Evolutionary conservation across 37 sponge, comb jelly and placozoan species (phyloP), one percentile per base, ranked within the genome.

Genomic region (Geodia barretti): DNA sequence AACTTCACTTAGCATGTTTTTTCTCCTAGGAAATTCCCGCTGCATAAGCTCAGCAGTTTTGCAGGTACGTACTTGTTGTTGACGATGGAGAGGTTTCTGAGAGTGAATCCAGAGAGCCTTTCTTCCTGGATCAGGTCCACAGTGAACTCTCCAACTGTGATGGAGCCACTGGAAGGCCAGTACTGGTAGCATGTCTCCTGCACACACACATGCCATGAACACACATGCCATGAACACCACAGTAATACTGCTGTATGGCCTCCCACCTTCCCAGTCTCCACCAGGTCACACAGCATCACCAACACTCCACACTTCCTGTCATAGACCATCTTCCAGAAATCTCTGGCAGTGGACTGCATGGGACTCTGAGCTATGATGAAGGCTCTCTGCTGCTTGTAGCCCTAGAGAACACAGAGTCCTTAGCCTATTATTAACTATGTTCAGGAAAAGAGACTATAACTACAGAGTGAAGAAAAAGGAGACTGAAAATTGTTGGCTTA

Each of bases 121-220:
- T 77, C 77, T 66, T 72, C 83, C 60, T 59, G 60, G 21, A 64
- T 11, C 2, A 73, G 25, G 62, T 83, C 67, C 19, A 89, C 79
- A 25, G 39, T 54, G 64, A 39, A 76, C 38, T 77, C 85, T 38
- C 82, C 80, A 64, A 41, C 80, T 64, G 69, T 59, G 5, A n/a
- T 31, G 5, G 58, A 24, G 1, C 85, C 93, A 72, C 24, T 39
- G 0, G 62, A 64, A n/a, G 92, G 89, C 95, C 95, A 94, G 85
- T 94, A 94, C 60, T 80, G 82, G 39, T 33, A 70, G 41, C 91
- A 83, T 66, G 70, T 24, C 26, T 74, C 60, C 75, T 74, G 58
- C 4, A 42, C 4, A 74, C 11, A 47, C 11, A 47, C 11, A 47
- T 14, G 14, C 54, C 7, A 17, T 17, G 14, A 17, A 70, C 41